These are phyloP conservation scores for Hemiprocne comata DNA, from an alignment of 2,113 vertebrate species.

Conservation along the genomic window DNA sequence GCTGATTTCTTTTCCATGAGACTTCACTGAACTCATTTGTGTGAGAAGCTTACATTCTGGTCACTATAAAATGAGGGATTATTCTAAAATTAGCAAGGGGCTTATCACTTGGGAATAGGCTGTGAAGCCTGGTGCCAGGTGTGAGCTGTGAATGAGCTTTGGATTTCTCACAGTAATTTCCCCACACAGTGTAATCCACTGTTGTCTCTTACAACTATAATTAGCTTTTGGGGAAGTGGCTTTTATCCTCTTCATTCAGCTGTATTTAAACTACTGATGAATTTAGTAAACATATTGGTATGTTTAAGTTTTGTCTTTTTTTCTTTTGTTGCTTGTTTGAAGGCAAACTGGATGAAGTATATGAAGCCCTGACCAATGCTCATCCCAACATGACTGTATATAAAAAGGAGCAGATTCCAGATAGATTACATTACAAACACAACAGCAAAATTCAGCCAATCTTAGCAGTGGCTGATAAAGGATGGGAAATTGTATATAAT, in stretches of 20 bases:
- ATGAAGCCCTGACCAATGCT: slow-evolving; percentile 76
- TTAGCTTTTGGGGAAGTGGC: not conserved
- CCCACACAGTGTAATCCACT: accelerated
- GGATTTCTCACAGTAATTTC: not conserved
- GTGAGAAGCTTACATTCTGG: not conserved
- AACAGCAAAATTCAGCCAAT: slow-evolving; percentile 88
- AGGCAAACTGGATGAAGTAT: slow-evolving; percentile 89
- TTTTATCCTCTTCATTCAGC: not conserved
- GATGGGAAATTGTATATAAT: slow-evolving; percentile 87
- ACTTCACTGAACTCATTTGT: not conserved
- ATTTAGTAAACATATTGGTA: not conserved
- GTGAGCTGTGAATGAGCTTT: not conserved
- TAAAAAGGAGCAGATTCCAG: slow-evolving; percentile 87
- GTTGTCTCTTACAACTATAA: not conserved
- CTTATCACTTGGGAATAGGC: not conserved
- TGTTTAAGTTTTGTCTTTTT: not conserved
- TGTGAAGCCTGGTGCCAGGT: not conserved
- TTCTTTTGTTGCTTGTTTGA: slow-evolving; percentile 17
- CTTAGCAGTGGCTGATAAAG: slow-evolving; percentile 85
- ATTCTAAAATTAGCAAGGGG: not conserved
- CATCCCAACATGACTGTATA: slow-evolving; percentile 88
- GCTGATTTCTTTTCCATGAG: not conserved
- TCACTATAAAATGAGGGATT: not conserved
- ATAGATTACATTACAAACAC: slow-evolving; percentile 84
- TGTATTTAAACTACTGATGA: not conserved